These are phyloP conservation scores for Paramormyrops kingsleyae DNA, from an alignment of 2,113 vertebrate genomes.

Conservation along the genomic window DNA sequence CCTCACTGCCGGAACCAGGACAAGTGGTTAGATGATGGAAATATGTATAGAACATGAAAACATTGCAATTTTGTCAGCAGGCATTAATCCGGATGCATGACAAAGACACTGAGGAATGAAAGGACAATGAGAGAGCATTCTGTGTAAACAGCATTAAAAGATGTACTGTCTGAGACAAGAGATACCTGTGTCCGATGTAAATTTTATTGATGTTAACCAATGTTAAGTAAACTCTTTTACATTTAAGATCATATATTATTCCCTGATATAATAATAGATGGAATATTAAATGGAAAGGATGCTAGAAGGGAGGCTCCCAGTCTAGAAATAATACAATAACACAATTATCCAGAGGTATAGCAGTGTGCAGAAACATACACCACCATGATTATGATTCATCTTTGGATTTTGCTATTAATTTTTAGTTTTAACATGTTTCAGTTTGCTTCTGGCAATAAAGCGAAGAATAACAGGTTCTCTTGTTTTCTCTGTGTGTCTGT, in stretches of 20 bases:
- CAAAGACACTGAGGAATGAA: not conserved
- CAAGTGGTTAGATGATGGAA: not conserved
- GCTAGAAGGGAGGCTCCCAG: not conserved
- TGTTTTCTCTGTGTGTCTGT: not conserved
- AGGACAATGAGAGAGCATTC: not conserved
- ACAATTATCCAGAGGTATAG: not conserved
- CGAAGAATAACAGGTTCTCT: conserved; percentile 36
- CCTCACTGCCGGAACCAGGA: not conserved
- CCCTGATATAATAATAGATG: not conserved
- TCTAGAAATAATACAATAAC: not conserved
- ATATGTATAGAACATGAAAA: not conserved
- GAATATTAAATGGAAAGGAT: not conserved
- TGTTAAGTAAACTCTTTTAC: not conserved
- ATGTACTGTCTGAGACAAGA: not conserved
- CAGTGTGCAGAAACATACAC: not conserved
- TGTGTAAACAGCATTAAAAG: not conserved
- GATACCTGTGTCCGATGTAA: not conserved
- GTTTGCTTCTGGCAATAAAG: conserved; percentile 38
- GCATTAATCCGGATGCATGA: not conserved
- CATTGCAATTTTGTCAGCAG: not conserved
- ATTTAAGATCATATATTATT: not conserved
- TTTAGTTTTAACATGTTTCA: conserved; percentile 50
- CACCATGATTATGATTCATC: not conserved
- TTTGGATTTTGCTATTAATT: not conserved
- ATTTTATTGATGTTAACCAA: not conserved